Evolutionary conservation across 1,140 invertebrate species (phyloP).

Genomic region (Chironomus tepperi): DNA sequence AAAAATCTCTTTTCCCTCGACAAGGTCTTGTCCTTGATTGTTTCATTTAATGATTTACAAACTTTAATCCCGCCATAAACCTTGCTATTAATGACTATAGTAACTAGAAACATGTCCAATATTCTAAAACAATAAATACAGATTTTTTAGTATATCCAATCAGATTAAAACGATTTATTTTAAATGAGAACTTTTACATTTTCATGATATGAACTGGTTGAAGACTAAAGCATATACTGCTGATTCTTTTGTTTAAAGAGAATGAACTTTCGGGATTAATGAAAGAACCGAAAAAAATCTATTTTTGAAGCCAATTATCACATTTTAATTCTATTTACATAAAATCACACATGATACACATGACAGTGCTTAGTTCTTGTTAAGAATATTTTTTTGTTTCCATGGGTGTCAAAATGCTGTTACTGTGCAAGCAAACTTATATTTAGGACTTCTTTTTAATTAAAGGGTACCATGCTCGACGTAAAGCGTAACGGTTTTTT

Average conservation of each 20-base stretch:
- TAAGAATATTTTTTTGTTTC: not conserved
- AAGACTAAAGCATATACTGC: not conserved
- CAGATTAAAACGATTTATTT: not conserved
- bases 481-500: not conserved
- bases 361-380: not conserved
- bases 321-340: not conserved
- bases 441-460: not conserved
- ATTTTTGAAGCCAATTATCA: not conserved
- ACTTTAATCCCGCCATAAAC: not conserved
- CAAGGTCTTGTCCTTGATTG: not conserved
- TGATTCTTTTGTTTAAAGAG: not conserved
- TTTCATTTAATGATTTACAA: not conserved
- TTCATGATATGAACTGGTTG: not conserved
- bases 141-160: too few relatives aligned
- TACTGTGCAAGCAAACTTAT: not conserved
- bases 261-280: not conserved
- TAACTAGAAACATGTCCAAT: not conserved
- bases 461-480: not conserved
- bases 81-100: not conserved
- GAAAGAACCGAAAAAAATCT: not conserved
- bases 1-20: constrained; percentile 9
- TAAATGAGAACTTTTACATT: not conserved
- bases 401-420: too few relatives aligned
- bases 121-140: not conserved
- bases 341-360: not conserved